Percentiles rank a stretch among this genome's conserved stretches.
phyloP scores from a whole-genome alignment of 2,113 vertebrate genomes.

The Charadrius vociferus region DNA sequence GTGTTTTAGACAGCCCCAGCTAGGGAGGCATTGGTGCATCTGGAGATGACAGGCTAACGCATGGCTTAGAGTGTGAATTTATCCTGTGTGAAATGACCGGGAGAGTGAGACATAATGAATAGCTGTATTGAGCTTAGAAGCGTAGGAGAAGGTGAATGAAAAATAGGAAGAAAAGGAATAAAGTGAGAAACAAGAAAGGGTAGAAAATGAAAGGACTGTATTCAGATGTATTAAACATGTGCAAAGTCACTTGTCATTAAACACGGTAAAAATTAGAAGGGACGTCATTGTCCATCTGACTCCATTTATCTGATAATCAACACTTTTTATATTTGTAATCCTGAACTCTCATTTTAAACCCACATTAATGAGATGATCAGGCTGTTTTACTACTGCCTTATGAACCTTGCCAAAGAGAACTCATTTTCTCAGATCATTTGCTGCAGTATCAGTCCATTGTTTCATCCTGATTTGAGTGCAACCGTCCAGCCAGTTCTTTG shows the following conservation, averaged over 20 bases:
- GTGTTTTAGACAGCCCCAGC: neutral
- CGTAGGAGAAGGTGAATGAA: neutral
- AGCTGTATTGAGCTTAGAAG: neutral
- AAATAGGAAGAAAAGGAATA: neutral
- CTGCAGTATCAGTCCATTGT: slow-evolving; percentile 1
- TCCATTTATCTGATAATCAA: slow-evolving; percentile 40
- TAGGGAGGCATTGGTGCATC: neutral
- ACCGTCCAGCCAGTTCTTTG: no score
- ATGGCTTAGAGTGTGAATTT: neutral
- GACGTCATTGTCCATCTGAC: neutral
- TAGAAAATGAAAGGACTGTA: neutral
- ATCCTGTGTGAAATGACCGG: neutral
- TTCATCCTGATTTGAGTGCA: neutral
- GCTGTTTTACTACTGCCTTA: neutral
- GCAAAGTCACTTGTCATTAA: slow-evolving; percentile 3
- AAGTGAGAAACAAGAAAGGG: neutral
- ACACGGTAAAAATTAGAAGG: slow-evolving; percentile 13
- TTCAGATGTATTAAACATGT: neutral
- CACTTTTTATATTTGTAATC: neutral
- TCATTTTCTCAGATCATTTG: slow-evolving; percentile 50
- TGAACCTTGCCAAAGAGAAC: slow-evolving; percentile 14
- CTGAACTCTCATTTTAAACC: slow-evolving; percentile 13
- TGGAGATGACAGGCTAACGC: neutral
- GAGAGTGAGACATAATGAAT: neutral
- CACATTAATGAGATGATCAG: neutral